Evolutionary conservation across 2,113 vertebrate species (phyloP), one percentile per base, ranked within the genome.

Genomic region (Ameiurus melas): DNA sequence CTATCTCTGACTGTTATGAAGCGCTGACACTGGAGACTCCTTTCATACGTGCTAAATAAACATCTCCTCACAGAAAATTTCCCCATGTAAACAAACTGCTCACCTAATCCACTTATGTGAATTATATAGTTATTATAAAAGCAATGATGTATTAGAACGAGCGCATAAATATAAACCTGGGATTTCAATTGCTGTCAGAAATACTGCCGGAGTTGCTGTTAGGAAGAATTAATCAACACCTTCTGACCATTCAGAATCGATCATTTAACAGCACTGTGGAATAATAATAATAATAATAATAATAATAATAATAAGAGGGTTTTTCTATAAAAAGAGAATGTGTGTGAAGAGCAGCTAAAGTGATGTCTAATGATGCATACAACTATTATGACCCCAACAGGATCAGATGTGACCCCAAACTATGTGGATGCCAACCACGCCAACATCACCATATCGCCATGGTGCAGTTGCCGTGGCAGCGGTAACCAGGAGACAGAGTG

Each of bases 371-470:
- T 1, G 5, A 60, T 13, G 1, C 22, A 9, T 5, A 36, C 33
- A 3, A 27, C 30, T 30, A 3, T 30, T n/a, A 3, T 80, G 57
- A 86, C 87, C 30, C 57, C 80, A 51, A 27, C 87, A 99, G 98
- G 98, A 10, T 97, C 97, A 0, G 97, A 98, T 36, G 94, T 99
- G 87, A 98, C 97, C 0, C 97, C 98, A 6, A 99, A 99, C 95
- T 99, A 99, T 25, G 91, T 97, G 16, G 97, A 99, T 33, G 96
- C 96, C 89, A 98, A 94, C 85, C 95, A 96, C 33, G 94, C 93
- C 83, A 96, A 96, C 95, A 95, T 98, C 83, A 96, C 96, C 84
- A 96, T 99, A 87, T 96, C 97, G 0, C 97, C 97, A 51, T 99
- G 97, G 97, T 99, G 98, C 86, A 95, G 92, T 82, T 99, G 98